Evolutionary conservation across 1,140 invertebrate species (phyloP).

Genomic region (Luehdorfia chinensis): DNA sequence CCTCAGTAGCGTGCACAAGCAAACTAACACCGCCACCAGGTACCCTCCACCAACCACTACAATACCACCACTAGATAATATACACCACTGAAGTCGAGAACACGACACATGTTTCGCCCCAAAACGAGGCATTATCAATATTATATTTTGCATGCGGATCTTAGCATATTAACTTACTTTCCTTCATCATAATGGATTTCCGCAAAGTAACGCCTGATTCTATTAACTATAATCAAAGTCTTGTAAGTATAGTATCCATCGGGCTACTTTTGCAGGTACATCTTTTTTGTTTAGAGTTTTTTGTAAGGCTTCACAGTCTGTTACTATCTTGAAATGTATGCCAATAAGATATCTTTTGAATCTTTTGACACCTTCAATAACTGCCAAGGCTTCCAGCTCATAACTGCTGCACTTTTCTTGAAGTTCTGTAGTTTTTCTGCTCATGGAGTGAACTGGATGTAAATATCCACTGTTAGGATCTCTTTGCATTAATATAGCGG

Average conservation of each 20-base stretch:
- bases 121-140: no score
- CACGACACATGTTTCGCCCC: no score
- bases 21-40: no score
- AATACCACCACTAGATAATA: no score
- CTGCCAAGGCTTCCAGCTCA: constrained; percentile 44
- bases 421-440: background rate
- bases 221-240: constrained; percentile 50
- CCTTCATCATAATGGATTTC: no score
- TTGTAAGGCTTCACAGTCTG: constrained; percentile 48
- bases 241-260: constrained; percentile 35
- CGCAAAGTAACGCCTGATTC: no score
- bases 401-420: background rate
- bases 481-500: background rate
- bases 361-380: constrained; percentile 44
- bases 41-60: no score
- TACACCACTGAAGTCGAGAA: no score
- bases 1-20: no score
- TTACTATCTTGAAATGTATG: constrained; percentile 51
- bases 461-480: background rate
- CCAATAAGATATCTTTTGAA: constrained; percentile 54
- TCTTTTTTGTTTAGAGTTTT: constrained; percentile 40
- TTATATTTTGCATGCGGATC: no score
- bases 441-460: background rate
- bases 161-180: no score
- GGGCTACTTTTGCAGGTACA: constrained; percentile 30